Base-by-base conservation (phyloP, 2,888 invertebrate species). In the Mylabris sibirica region DNA sequence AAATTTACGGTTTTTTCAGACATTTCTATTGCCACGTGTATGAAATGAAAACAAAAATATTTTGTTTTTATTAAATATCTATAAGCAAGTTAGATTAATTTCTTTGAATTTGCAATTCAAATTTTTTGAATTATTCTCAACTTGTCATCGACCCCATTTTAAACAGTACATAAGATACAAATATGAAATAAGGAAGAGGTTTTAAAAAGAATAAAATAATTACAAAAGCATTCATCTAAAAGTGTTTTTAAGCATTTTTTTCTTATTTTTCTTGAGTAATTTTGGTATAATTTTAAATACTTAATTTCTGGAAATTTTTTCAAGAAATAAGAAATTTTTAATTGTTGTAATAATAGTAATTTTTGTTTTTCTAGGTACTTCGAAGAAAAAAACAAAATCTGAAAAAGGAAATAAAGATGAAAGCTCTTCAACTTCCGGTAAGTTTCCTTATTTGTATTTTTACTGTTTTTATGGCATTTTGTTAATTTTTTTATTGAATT, bases 361-460 rank as follows among this genome's bases (percentile, higher is more conserved):
- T 53, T 2, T 12, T 12, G 22, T 64, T 62, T 57, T 69, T 69
- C 38, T 57, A 69, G 69, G 66, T 17, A 14, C 49, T 12, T 38
- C 34, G 49, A 69, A 69, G 66, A 69, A 69, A 64, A 69, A 20
- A 49, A 57, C 53, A 38, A 69, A 66, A 34, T 30, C 66, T n/a
- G 66, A 69, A 20, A 69, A 41, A 30, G 34, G 53, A 4, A 66
- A 41, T 30, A 61, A 41, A 24, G 24, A 57, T 57, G 57, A 57
- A 24, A 57, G 24, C 20, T 57, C 57, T 35, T 61, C 61, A 41
- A n/a, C 60, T 11, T 24, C 60, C 20, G 61, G 61, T 61, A 61
- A 35, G 24, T 38, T 61, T 22, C 6, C 6, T 0, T 35, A 34
- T 30, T 34, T 30, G 3, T 20, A 2, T n/a, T 41, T 30, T 60